Evolutionary conservation across 2,888 invertebrate species (phyloP).

Genomic region (Laspeyria flexula): DNA sequence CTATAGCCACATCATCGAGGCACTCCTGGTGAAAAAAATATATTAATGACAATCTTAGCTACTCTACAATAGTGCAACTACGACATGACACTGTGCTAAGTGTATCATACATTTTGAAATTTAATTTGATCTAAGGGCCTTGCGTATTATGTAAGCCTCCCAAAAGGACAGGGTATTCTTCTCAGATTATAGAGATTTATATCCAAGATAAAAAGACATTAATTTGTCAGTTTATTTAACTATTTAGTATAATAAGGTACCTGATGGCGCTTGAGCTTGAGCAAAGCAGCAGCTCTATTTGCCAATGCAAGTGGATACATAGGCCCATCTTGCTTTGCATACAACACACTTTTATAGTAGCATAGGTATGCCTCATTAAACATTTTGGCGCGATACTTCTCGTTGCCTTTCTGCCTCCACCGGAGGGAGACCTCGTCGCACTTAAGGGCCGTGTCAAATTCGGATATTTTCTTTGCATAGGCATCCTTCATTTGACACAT

Average conservation of each 20-base stretch:
- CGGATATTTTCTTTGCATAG: conserved; percentile 60
- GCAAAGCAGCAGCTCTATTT: conserved; percentile 89
- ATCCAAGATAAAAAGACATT: no score
- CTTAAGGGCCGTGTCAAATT: conserved; percentile 67
- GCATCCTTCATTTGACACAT: conserved; percentile 65
- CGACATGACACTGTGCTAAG: no score
- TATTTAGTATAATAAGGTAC: no score
- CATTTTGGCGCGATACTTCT: conserved; percentile 83
- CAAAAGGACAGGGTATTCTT: no score
- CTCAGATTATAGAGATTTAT: no score
- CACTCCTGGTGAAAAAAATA: conserved; percentile 80
- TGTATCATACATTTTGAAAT: no score
- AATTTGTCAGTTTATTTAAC: no score
- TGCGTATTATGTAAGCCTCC: no score
- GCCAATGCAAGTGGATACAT: conserved; percentile 88
- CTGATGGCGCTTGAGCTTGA: conserved; percentile 86
- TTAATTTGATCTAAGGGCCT: no score
- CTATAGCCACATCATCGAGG: conserved; percentile 87
- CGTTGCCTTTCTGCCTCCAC: conserved; percentile 86
- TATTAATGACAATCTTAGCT: no score
- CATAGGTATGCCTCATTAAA: conserved; percentile 82
- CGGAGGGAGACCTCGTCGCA: conserved; percentile 66
- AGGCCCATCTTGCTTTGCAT: conserved; percentile 82
- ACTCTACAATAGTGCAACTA: no score
- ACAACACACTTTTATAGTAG: conserved; percentile 88